Conservation (phyloP, 2,797 vertebrate genomes). For the Myiotriccus ornatus region DNA sequence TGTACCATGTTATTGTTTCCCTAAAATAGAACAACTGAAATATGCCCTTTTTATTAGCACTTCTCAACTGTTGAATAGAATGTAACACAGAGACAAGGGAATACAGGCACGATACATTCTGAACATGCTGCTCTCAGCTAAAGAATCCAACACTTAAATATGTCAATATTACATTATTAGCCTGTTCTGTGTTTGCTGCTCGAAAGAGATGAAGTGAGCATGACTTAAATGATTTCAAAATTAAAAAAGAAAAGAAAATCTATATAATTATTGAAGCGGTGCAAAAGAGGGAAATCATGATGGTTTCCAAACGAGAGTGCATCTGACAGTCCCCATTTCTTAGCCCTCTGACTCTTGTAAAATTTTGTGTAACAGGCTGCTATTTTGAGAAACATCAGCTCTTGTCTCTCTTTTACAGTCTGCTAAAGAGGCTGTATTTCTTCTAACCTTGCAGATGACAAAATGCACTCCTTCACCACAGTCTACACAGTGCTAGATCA, state of each 20-base stretch:
- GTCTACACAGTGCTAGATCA: conserved; percentile 57
- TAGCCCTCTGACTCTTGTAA: not conserved
- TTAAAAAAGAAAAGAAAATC: not conserved
- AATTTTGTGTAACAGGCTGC: conserved; percentile 15
- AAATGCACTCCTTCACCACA: conserved; percentile 51
- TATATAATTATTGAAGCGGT: conserved; percentile 1
- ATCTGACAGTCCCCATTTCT: conserved; percentile 9
- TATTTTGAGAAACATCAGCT: conserved; percentile 51
- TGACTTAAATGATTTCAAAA: not conserved
- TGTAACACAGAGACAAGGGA: not conserved
- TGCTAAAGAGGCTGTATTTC: conserved; percentile 56
- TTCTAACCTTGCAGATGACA: conserved; percentile 58
- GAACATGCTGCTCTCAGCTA: not conserved
- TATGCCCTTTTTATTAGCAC: conserved; percentile 36
- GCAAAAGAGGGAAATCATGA: not conserved
- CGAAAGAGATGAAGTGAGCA: not conserved
- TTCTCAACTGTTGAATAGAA: conserved; percentile 19
- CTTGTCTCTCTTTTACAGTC: conserved; percentile 25
- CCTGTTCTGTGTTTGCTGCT: conserved; percentile 19
- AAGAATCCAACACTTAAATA: conserved; percentile 6
- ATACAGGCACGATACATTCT: not conserved
- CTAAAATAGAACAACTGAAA: conserved; percentile 41
- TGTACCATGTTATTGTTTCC: conserved; percentile 7
- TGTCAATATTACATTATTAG: conserved; percentile 4
- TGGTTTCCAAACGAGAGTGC: not conserved